Percentiles rank a stretch among this genome's conserved stretches.
phyloP scores from a whole-genome alignment of 2,888 invertebrate genomes.

The Blomia tropicalis region DNA sequence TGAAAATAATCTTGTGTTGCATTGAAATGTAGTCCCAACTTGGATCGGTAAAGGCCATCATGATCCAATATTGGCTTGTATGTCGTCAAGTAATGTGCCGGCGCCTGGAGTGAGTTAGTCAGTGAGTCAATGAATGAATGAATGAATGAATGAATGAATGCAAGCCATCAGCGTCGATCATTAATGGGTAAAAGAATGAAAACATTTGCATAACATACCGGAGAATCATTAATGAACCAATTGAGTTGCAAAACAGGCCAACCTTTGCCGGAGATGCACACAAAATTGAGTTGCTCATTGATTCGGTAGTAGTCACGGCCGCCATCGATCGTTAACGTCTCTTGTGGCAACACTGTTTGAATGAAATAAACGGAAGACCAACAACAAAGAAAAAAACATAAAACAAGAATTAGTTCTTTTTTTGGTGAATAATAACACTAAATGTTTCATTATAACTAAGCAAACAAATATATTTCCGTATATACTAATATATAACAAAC shows the following conservation, averaged over 20 bases:
- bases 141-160: too few relatives aligned
- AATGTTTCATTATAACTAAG: too few relatives aligned
- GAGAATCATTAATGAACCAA: conserved; percentile 25
- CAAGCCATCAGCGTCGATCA: not conserved
- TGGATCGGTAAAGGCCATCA: conserved; percentile 7
- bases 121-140: too few relatives aligned
- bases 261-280: conserved; percentile 23
- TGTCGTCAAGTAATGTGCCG: conserved; percentile 4
- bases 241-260: conserved; percentile 21
- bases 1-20: conserved; percentile 18
- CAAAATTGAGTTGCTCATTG: conserved; percentile 23
- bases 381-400: too few relatives aligned
- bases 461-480: too few relatives aligned
- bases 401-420: too few relatives aligned
- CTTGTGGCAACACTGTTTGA: conserved; percentile 22
- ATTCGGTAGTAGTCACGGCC: conserved; percentile 22
- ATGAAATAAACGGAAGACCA: not conserved
- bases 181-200: not conserved
- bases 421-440: too few relatives aligned
- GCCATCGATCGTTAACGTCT: conserved; percentile 23
- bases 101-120: conserved; percentile 16
- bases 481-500: too few relatives aligned
- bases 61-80: conserved; percentile 8
- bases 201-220: conserved; percentile 15
- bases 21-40: conserved; percentile 20